Conservation (phyloP, 92 coral and sea anemone species). For the Bergia puertoricense region DNA sequence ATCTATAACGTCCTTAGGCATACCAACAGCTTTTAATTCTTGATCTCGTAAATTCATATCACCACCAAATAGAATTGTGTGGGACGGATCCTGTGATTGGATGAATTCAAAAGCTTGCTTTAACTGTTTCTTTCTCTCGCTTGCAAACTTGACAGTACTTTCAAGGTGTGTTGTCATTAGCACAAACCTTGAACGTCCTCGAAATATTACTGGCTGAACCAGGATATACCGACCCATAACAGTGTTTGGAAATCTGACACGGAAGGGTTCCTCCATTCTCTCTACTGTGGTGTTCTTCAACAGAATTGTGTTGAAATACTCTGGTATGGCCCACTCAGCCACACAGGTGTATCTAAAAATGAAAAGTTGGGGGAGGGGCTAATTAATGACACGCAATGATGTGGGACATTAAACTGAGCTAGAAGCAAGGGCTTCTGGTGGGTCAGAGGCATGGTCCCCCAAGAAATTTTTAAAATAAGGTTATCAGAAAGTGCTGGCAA, state of each 20-base stretch:
- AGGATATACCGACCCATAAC: constrained; percentile 89
- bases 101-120: constrained; percentile 58
- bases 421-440: neutral
- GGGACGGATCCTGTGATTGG: constrained; percentile 51
- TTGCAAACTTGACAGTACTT: constrained; percentile 58
- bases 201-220: constrained; percentile 72
- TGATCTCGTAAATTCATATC: constrained; percentile 84
- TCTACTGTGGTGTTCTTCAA: constrained; percentile 66
- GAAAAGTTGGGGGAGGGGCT: neutral
- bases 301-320: constrained; percentile 80
- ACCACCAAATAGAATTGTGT: constrained; percentile 85
- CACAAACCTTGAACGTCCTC: constrained; percentile 52
- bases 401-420: neutral
- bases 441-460: no score
- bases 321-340: constrained; percentile 36
- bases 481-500: no score
- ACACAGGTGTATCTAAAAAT: constrained; percentile 45
- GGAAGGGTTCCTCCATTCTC: constrained; percentile 46
- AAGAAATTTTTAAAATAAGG: no score
- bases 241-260: constrained; percentile 55
- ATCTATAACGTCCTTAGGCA: constrained; percentile 70
- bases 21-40: constrained; percentile 77
- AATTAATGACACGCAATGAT: neutral
- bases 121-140: constrained; percentile 80
- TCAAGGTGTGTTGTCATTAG: constrained; percentile 97